These are phyloP conservation scores for Clarias batrachus DNA, from an alignment of 2,113 vertebrate species.

Conservation along the genomic window DNA sequence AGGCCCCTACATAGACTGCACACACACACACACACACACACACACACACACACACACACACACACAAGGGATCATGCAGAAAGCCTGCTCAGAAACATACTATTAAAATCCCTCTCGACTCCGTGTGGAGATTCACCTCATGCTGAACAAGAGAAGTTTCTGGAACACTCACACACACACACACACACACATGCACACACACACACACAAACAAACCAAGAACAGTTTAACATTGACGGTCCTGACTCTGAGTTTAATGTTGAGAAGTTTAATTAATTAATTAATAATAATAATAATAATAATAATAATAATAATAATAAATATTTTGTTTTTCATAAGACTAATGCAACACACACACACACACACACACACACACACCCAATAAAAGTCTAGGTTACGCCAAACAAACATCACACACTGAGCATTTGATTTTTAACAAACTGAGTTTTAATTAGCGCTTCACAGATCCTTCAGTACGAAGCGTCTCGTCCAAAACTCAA, in stretches of 20 bases:
- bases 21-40: slow-evolving; percentile 12
- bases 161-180: slow-evolving; percentile 7
- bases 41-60: slow-evolving; percentile 15
- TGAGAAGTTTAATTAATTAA: background rate
- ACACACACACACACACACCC: background rate
- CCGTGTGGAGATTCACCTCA: background rate
- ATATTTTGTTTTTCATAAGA: background rate
- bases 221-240: background rate
- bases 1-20: background rate
- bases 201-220: background rate
- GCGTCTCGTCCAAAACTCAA: background rate
- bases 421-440: background rate
- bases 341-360: background rate
- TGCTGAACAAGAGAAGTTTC: background rate
- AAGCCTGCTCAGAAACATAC: slow-evolving; percentile 10
- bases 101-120: slow-evolving; percentile 17
- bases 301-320: background rate
- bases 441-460: background rate
- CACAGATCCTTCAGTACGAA: background rate
- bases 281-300: background rate
- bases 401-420: background rate
- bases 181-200: background rate
- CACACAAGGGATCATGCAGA: slow-evolving; percentile 17
- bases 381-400: background rate
- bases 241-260: background rate